Base-by-base conservation (phyloP, 2,797 vertebrate species). In the Heteromormyrus szaboi region DNA sequence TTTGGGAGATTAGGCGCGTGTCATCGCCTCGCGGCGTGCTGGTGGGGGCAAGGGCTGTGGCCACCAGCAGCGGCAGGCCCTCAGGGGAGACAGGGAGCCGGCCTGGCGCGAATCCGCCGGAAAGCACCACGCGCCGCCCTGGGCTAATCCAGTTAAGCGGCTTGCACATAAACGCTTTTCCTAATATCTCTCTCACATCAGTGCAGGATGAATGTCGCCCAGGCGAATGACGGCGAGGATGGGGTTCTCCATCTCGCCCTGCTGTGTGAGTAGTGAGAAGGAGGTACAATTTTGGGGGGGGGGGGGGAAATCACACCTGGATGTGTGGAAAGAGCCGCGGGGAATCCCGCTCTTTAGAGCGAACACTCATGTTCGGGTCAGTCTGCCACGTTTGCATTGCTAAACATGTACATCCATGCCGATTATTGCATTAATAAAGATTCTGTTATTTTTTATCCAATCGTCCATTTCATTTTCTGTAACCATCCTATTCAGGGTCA, bases 111-210 rank as follows among this genome's bases (percentile, higher is more conserved):
- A 14, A 6, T 17, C 22, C 29, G 12, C 25, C 53, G 85, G 17
- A 54, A 59, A 50, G 65, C 53, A 17, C 85, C 41, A 3, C n/a
- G 7, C 1, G 2, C 19, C 37, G 33, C 37, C 37, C 54, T 22
- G 19, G 3, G 41, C 37, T 87, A 87, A 87, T 87, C 86, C 56
- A 65, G 19, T 87, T 87, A 65, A 87, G 86, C 86, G 41, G 86
- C 86, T 87, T 65, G 54, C 53, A 46, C 56, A 87, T 46, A 87
- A 48, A 62, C 56, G 56, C 54, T n/a, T 48, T 48, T 65, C 37
- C 86, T 87, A 48, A 87, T 87, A 87, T 22, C 54, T 44, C 86
- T 48, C 17, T 5, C 56, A 68, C 22, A 65, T 87, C 56, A 25
- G 86, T 11, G 19, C 9, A 37, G 17, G 56, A 87, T 46, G 17